Conservation (phyloP, 2,888 invertebrate genomes). For the Cybosia mesomella region DNA sequence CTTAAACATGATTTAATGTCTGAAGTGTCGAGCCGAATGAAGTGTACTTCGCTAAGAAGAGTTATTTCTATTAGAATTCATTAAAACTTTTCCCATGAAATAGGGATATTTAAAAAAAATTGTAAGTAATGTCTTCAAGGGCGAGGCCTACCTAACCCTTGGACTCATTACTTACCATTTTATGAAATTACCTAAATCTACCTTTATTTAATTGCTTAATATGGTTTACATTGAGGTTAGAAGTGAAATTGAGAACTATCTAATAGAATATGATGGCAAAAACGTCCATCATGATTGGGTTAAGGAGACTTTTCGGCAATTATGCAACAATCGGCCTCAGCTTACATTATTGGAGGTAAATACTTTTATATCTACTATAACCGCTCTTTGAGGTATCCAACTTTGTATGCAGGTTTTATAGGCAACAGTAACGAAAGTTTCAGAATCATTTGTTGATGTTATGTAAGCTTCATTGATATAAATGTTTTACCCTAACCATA, state of each 20-base stretch:
- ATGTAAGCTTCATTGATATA: neutral
- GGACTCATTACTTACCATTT: too few relatives aligned
- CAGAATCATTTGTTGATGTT: neutral
- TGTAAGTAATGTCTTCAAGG: neutral
- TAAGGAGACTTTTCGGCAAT: neutral
- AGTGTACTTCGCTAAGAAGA: conserved; percentile 16
- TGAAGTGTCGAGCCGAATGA: conserved; percentile 13
- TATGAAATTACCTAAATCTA: too few relatives aligned
- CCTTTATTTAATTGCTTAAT: too few relatives aligned
- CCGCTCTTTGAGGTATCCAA: neutral
- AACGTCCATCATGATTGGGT: neutral
- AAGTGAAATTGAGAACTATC: too few relatives aligned
- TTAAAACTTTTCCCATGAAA: conserved; percentile 12
- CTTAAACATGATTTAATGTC: conserved; percentile 21
- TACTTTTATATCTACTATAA: neutral
- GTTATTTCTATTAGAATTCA: conserved; percentile 21
- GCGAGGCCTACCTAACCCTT: too few relatives aligned
- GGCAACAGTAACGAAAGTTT: neutral
- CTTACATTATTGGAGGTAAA: neutral
- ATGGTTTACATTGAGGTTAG: too few relatives aligned
- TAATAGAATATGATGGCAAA: too few relatives aligned
- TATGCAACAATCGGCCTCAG: neutral
- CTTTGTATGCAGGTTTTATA: conserved; percentile 13
- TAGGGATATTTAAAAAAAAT: neutral
- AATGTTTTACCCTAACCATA: neutral